These are phyloP conservation scores for Puffinus mauretanicus DNA, from an alignment of 2,113 vertebrate genomes.

Conservation along the genomic window DNA sequence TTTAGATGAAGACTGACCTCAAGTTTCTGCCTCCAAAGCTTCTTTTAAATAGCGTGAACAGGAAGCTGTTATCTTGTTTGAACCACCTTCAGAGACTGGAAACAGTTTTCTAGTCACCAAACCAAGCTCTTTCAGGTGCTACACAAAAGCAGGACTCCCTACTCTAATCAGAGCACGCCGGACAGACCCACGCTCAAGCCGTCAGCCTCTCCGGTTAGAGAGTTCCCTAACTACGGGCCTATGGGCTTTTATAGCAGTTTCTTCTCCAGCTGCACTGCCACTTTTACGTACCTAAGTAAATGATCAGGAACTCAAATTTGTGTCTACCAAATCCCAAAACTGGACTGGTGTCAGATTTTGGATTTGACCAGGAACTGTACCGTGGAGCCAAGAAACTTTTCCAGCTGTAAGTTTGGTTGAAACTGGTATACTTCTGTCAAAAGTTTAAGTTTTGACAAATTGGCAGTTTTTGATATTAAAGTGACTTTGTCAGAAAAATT, in stretches of 20 bases:
- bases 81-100: background rate
- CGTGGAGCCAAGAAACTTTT: background rate
- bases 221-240: background rate
- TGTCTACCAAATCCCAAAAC: background rate
- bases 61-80: background rate
- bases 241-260: background rate
- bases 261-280: background rate
- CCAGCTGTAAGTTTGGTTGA: background rate
- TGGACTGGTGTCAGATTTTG: background rate
- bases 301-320: background rate
- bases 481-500: background rate
- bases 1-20: background rate
- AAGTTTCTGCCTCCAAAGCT: background rate
- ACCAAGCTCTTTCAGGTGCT: background rate
- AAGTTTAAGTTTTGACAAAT: background rate
- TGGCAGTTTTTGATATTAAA: background rate
- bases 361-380: background rate
- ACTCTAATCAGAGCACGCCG: accelerated
- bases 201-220: background rate
- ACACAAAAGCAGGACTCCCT: background rate
- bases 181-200: background rate
- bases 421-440: background rate
- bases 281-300: background rate
- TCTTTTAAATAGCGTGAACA: background rate
- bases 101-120: background rate